phyloP scores from a whole-genome alignment of 2,113 vertebrate genomes.

The Triplophysa siluroides region DNA sequence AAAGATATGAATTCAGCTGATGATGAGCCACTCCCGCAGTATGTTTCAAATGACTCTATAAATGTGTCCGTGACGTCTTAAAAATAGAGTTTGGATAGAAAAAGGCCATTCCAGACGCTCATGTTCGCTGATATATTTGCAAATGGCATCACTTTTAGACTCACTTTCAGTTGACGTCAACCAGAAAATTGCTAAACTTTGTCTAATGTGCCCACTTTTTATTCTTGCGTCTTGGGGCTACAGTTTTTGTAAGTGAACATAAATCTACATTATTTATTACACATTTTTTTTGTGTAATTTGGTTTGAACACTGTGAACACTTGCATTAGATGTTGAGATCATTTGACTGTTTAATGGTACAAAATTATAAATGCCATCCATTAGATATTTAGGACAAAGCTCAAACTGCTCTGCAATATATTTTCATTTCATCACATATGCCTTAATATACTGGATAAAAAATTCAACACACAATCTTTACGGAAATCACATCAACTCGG shows the following conservation, averaged over 20 bases:
- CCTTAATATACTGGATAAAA: no score
- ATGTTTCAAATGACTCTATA: not conserved
- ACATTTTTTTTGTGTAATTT: not conserved
- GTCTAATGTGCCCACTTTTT: not conserved
- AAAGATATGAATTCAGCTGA: not conserved
- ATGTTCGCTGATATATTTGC: not conserved
- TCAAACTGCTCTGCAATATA: no score
- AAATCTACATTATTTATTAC: no score
- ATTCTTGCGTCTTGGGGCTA: not conserved
- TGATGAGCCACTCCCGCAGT: constrained; percentile 5
- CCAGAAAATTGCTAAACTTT: not conserved
- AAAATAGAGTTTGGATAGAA: not conserved
- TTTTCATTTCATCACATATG: no score
- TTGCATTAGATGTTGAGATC: not conserved
- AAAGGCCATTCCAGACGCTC: not conserved
- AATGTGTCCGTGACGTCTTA: not conserved
- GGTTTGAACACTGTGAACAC: no score
- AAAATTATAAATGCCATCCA: not conserved
- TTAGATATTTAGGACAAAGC: not conserved
- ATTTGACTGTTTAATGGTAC: not conserved
- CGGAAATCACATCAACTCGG: no score
- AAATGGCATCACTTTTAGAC: not conserved
- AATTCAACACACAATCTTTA: no score
- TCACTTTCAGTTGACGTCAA: not conserved
- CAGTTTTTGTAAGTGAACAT: not conserved